Evolutionary conservation across 2,888 invertebrate genomes (phyloP), one percentile per base, ranked within the genome.

Genomic region (Syritta pipiens): DNA sequence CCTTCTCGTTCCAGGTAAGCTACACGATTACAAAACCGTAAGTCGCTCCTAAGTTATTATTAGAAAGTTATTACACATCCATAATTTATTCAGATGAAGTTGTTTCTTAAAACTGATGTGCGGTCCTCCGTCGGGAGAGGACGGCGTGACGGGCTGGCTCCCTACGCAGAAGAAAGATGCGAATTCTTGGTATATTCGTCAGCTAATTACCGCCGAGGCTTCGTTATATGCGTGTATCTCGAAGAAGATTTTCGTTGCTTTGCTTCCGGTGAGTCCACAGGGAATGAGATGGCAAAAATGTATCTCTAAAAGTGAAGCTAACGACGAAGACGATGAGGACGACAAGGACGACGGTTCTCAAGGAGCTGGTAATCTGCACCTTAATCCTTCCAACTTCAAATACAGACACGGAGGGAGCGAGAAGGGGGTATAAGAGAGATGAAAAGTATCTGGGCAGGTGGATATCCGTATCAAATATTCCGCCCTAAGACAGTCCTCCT

Each of bases 381-480:
- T 7, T 67, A 57, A 67, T 67, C 67, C 67, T 48, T 67, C 37
- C 48, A 46, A 22, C 67, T 55, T 46, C 24, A 55, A 14, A 17
- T 4, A 9, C 5, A 37, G 17, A 6, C 5, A 37, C 14, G 7
- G 17, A 37, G 9, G 17, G 37, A 17, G n/a, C 9, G 17, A 37
- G n/a, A n/a, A n/a, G n/a, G n/a, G n/a, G n/a, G n/a, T n/a, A n/a
- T n/a, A n/a, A n/a, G n/a, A n/a, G n/a, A n/a, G n/a, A n/a, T n/a
- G n/a, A n/a, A n/a, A n/a, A n/a, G n/a, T n/a, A n/a, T n/a, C n/a
- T n/a, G 14, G n/a, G 19, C 37, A 57, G 55, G 67, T 57, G 28
- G 44, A 40, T 62, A 55, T 67, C 67, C 26, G 48, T 40, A 49
- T 59, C 68, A 42, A 59, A 59, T 57, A 42, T 49, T 68, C 30